Conservation (phyloP, 2,797 vertebrate species). For the Vultur gryphus region DNA sequence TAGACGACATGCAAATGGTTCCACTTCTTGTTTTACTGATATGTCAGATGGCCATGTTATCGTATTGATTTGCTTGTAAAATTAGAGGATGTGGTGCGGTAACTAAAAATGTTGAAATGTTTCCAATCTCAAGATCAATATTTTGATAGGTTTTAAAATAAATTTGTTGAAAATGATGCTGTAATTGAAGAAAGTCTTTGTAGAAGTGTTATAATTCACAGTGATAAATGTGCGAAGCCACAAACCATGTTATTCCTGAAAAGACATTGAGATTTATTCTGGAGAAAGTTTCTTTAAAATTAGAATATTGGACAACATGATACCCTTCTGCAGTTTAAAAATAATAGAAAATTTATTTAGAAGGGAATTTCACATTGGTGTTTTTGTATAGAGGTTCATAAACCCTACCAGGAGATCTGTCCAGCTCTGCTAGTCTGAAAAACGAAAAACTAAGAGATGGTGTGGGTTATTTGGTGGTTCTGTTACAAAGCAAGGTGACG, state of each 20-base stretch:
- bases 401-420: background rate
- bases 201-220: background rate
- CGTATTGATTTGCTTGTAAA: background rate
- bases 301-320: background rate
- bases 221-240: background rate
- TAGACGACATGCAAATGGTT: background rate
- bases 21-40: background rate
- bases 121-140: background rate
- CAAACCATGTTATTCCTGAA: background rate
- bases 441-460: rapidly evolving
- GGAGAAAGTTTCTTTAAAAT: background rate
- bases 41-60: background rate
- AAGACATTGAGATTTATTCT: background rate
- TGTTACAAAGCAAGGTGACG: background rate
- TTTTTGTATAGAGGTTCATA: background rate
- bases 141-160: background rate
- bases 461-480: background rate
- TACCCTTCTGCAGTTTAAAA: background rate
- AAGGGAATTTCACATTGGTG: background rate
- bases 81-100: background rate
- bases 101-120: background rate
- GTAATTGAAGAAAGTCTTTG: background rate
- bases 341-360: background rate
- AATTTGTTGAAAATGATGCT: background rate
- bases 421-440: background rate